These are phyloP conservation scores for Sturnus vulgaris DNA, from an alignment of 2,113 vertebrate genomes.

Conservation along the genomic window DNA sequence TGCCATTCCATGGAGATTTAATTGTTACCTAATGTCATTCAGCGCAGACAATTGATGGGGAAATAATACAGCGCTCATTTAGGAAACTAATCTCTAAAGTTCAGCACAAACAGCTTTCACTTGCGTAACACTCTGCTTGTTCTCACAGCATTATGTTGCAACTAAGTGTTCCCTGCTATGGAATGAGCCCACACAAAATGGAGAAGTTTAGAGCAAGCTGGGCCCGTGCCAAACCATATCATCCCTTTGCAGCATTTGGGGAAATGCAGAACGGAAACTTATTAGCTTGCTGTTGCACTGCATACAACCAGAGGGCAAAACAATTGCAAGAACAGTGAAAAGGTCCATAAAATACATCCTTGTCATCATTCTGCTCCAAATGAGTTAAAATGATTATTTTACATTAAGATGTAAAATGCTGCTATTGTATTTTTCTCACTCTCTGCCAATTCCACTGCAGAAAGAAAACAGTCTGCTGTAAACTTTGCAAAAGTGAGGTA, in stretches of 20 bases:
- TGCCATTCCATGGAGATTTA: constrained; percentile 3
- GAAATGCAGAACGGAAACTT: constrained; percentile 52
- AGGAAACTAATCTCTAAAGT: constrained; percentile 66
- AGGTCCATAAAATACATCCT: constrained; percentile 2
- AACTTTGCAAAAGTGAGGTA: not conserved
- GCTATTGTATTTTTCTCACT: not conserved
- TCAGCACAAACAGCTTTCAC: constrained; percentile 66
- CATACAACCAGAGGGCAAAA: not conserved
- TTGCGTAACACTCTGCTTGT: constrained; percentile 54
- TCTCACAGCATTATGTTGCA: constrained; percentile 58
- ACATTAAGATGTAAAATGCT: not conserved
- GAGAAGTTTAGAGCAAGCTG: constrained; percentile 61
- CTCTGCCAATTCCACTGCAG: not conserved
- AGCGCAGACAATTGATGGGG: constrained; percentile 41
- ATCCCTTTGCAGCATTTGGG: constrained; percentile 53
- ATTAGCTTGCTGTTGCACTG: not conserved
- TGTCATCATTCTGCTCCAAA: not conserved
- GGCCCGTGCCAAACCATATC: constrained; percentile 55
- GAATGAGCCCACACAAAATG: constrained; percentile 59
- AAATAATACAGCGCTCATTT: constrained; percentile 65
- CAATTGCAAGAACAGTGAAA: constrained; percentile 24
- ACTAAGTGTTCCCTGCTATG: constrained; percentile 63
- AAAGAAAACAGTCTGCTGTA: not conserved
- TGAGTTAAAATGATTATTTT: not conserved
- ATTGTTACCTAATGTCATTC: constrained; percentile 56